Base-by-base conservation (phyloP, 2,797 vertebrate species). In the Smutsia gigantea region DNA sequence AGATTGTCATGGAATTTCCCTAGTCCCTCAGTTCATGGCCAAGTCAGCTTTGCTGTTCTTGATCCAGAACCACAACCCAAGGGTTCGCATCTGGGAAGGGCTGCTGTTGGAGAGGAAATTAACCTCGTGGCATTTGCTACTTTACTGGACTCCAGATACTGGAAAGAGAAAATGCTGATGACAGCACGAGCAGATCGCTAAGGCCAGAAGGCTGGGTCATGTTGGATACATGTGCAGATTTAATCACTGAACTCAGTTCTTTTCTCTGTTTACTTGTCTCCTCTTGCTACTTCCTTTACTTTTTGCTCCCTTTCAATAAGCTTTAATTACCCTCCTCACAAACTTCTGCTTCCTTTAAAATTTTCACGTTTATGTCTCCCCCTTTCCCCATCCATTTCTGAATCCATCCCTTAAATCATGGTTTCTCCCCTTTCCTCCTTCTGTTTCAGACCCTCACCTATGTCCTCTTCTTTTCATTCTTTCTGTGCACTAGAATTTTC, bases 341-440 rank as follows among this genome's bases (percentile, higher is more conserved):
- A 55, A 74, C 81, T 49, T 96, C 82, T 66, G 49, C 75, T 90
- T 78, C 94, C 63, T 88, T 64, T 91, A 75, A 77, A 66, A 29
- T 66, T 18, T 59, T 74, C 31, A 12, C 57, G 19, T 63, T 90
- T 81, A 55, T 29, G 90, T 61, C 69, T 63, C 8, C 57, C 42
- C 51, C 3, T 7, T 31, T 5, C 14, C 18, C 3, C 7, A 9
- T 21, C 12, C 25, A 37, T 27, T 92, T 93, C 63, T 46, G 37
- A 78, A 86, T 42, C 34, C 27, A 23, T 7, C 31, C 84, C 81
- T 95, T 69, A 72, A 53, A 18, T 90, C 34, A 55, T 93, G 49
- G 29, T n/a, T 64, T 83, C 19, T 89, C 71, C 12, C 6, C 13
- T 87, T 92, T 69, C 37, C 42, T 90, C 18, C 42, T 72, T 72